These are phyloP conservation scores for Calephelis nemesis DNA, from an alignment of 1,140 invertebrate species.

Conservation along the genomic window DNA sequence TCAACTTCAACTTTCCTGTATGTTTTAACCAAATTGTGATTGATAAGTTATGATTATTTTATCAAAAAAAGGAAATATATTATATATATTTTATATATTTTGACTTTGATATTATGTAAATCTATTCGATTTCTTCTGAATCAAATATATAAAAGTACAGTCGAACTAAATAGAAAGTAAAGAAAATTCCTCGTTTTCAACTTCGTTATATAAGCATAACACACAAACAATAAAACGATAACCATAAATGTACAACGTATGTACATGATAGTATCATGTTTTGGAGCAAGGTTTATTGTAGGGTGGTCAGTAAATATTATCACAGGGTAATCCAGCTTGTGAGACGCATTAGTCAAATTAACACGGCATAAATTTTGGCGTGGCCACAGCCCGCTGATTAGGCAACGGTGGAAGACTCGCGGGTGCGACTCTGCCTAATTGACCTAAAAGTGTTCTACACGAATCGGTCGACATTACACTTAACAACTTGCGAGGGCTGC, in stretches of 20 bases:
- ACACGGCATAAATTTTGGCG: constrained; percentile 72
- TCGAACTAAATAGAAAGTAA: no score
- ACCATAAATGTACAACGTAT: background rate
- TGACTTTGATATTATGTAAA: no score
- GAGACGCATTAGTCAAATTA: constrained; percentile 75
- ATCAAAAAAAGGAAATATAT: no score
- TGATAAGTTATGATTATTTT: no score
- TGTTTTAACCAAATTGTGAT: no score
- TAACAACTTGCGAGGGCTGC: constrained; percentile 58
- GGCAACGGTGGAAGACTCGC: constrained; percentile 40
- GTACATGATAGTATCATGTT: background rate
- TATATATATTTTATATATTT: no score
- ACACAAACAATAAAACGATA: background rate
- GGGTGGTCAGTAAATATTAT: constrained; percentile 19
- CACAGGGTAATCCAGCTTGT: constrained; percentile 48
- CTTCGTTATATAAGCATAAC: no score
- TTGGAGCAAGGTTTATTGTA: background rate
- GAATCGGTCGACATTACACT: constrained; percentile 69
- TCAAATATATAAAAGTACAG: no score
- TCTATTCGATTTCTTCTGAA: no score
- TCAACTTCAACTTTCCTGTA: no score
- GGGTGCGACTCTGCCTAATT: constrained; percentile 72
- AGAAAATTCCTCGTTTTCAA: no score
- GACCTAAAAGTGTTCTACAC: constrained; percentile 75
- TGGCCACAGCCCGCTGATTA: constrained; percentile 60